Base-by-base conservation (phyloP, 1,140 invertebrate species). In the Listronotus bonariensis region DNA sequence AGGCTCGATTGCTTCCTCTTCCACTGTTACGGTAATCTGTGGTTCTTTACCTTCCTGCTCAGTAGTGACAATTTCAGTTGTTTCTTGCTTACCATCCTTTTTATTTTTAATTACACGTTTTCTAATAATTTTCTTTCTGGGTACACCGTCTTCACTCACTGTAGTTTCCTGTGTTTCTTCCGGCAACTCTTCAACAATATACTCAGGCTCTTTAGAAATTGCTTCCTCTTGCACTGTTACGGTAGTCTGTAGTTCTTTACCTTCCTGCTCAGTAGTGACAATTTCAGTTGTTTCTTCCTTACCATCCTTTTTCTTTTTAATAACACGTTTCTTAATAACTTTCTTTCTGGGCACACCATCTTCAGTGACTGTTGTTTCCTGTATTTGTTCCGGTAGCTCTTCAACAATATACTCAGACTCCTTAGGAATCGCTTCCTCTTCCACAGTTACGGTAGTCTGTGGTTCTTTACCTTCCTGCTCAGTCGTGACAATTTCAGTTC, bases 171-270 rank as follows among this genome's bases (percentile, higher is more conserved):
- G 72, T 31, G 62, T 31, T 40, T 68, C 20, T 63, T 72, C 59
- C 10, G 45, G 66, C 40, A 46, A 15, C 38, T 68, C 60, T 54
- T 68, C 67, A 18, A 68, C 12, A 26, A 48, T 77, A 52, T 51
- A 15, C 9, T 63, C 18, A 6, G 49, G 52, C 49, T 68, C 61
- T 9, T 52, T 53, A 69, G 76, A 73, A 65, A 78, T 36, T 3
- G 77, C 72, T 71, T 82, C 75, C 63, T 80, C 67, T 63, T 78
- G 80, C 7, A 72, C 70, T 9, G 78, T 80, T 11, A 70, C 64
- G 12, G 67, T 36, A n/a, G 64, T 54, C 63, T 73, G 67, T 68
- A 56, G 64, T 43, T 55, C 45, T 56, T 67, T 61, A 31, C 52
- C 59, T 1, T 42, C 54, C 51, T 62, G 58, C 42, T 67, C 51